Conservation (phyloP, 2,888 invertebrate species). For the Hypena proboscidalis region DNA sequence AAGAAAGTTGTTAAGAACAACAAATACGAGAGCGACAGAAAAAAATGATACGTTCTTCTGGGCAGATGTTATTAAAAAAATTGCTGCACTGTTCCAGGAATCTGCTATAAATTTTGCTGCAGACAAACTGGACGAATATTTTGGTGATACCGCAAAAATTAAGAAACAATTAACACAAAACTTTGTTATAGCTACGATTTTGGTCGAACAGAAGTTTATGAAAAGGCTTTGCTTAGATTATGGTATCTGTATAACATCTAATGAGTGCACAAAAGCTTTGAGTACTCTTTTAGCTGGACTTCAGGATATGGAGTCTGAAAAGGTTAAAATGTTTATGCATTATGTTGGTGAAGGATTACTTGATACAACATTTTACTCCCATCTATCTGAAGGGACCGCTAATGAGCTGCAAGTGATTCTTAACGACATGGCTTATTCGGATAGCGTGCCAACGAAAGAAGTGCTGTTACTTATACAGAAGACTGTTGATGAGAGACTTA, state of each 20-base stretch:
- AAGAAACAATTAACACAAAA: constrained; percentile 53
- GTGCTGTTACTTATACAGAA: constrained; percentile 53
- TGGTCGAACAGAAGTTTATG: constrained; percentile 58
- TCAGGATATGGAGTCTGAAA: constrained; percentile 42
- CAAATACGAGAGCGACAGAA: constrained; percentile 43
- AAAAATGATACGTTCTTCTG: constrained; percentile 50
- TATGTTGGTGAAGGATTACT: constrained; percentile 29
- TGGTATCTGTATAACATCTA: constrained; percentile 53
- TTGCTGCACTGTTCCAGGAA: constrained; percentile 60
- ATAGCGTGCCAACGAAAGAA: constrained; percentile 54
- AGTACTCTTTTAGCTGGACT: constrained; percentile 49
- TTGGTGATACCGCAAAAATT: constrained; percentile 31
- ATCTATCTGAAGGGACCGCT: constrained; percentile 50
- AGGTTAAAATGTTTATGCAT: constrained; percentile 43
- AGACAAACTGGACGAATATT: constrained; percentile 43
- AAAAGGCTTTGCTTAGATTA: constrained; percentile 56
- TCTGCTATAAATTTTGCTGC: constrained; percentile 43
- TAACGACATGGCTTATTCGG: constrained; percentile 64
- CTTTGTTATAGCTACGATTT: constrained; percentile 50
- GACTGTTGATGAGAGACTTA: constrained; percentile 51
- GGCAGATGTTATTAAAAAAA: constrained; percentile 60
- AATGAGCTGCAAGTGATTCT: constrained; percentile 61
- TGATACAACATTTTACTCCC: constrained; percentile 53
- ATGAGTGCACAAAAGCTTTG: constrained; percentile 56
- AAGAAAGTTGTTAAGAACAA: constrained; percentile 49